phyloP scores from a whole-genome alignment of 2,797 vertebrate genomes.

The Tragopan temminckii region DNA sequence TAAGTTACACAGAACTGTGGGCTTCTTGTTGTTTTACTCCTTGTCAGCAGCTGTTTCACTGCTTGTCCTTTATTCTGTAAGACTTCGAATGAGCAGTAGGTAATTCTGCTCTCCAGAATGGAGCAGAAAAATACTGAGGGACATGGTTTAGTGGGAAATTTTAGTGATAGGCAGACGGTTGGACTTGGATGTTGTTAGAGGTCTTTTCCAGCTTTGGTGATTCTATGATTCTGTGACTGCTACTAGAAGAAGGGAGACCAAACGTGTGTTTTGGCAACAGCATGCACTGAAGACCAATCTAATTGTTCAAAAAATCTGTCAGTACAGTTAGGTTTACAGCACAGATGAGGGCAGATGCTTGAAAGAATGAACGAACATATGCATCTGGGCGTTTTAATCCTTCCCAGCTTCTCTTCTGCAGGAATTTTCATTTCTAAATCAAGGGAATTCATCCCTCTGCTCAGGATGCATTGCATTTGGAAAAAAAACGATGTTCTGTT shows the following conservation, averaged over 20 bases:
- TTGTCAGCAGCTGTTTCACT: neutral
- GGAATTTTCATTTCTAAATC: slow-evolving; percentile 1
- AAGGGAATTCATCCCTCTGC: neutral
- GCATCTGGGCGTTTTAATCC: neutral
- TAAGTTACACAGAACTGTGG: neutral
- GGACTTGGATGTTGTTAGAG: too few relatives aligned
- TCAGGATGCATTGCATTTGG: neutral
- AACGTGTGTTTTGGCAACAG: neutral
- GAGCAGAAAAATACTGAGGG: neutral
- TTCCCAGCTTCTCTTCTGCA: neutral
- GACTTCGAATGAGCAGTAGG: neutral
- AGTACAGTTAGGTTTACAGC: neutral
- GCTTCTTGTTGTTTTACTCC: neutral
- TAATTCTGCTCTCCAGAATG: neutral
- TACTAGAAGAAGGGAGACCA: neutral
- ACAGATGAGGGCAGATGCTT: neutral
- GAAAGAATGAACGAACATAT: neutral
- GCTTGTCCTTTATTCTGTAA: slow-evolving; percentile 2
- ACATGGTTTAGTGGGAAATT: too few relatives aligned
- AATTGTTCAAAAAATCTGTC: neutral
- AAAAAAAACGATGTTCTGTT: neutral
- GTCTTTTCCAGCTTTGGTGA: too few relatives aligned
- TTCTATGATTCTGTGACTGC: neutral
- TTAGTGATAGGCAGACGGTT: too few relatives aligned
- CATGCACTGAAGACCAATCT: neutral